Percentiles rank a stretch among this genome's conserved stretches.
phyloP scores from a whole-genome alignment of 2,113 vertebrate species.

The Tetraodon nigroviridis region DNA sequence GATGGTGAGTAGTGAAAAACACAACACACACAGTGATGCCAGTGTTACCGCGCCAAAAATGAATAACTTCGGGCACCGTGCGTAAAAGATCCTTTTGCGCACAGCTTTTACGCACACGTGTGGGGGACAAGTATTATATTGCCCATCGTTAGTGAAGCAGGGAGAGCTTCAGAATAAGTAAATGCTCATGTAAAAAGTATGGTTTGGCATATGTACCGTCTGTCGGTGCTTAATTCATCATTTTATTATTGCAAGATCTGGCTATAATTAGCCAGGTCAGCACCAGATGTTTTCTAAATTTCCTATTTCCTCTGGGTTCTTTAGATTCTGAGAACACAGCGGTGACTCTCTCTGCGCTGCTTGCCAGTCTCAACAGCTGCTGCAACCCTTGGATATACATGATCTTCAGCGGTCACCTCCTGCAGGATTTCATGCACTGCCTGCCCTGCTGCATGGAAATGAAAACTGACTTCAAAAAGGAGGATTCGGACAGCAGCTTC shows the following conservation, averaged over 20 bases:
- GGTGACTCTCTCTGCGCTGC: slow-evolving; percentile 84
- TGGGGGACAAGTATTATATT: too few relatives aligned
- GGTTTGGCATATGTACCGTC: too few relatives aligned
- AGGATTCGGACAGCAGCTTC: slow-evolving; percentile 86
- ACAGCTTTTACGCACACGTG: too few relatives aligned
- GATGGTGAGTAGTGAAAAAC: slow-evolving; percentile 74
- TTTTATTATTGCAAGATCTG: too few relatives aligned
- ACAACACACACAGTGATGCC: neutral
- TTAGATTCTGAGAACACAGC: slow-evolving; percentile 89
- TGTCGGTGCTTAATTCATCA: too few relatives aligned
- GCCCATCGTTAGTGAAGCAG: too few relatives aligned
- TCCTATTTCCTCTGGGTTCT: slow-evolving; percentile 11
- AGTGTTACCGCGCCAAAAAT: too few relatives aligned
- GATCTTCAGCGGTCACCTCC: slow-evolving; percentile 95
- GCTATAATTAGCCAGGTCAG: neutral
- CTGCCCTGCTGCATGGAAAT: slow-evolving; percentile 78
- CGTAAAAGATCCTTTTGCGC: too few relatives aligned
- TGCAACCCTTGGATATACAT: slow-evolving; percentile 99
- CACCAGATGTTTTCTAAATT: slow-evolving; percentile 39
- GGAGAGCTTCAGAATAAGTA: neutral
- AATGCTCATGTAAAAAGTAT: neutral
- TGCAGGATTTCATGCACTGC: slow-evolving; percentile 86
- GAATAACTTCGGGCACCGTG: too few relatives aligned
- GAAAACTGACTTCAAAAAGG: slow-evolving; percentile 76
- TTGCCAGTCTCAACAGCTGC: slow-evolving; percentile 95